Evolutionary conservation across 2,888 invertebrate species (phyloP).

Genomic region (Alcis repandata): DNA sequence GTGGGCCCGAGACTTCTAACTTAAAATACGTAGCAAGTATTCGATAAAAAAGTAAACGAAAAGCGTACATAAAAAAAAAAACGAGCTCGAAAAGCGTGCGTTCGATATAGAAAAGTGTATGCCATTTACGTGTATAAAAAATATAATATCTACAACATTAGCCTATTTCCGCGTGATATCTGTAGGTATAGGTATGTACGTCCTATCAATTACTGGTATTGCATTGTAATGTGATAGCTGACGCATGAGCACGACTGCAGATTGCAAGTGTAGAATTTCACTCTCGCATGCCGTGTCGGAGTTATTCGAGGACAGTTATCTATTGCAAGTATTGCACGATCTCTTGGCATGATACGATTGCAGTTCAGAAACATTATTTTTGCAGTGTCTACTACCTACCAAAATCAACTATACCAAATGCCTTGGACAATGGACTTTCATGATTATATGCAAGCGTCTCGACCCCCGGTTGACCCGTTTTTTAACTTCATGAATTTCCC

Average conservation of each 20-base stretch:
- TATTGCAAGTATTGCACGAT: conserved; percentile 31
- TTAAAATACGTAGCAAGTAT: no score
- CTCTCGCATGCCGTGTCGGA: conserved; percentile 37
- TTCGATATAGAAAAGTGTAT: no score
- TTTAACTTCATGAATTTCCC: no score
- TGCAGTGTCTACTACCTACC: not conserved
- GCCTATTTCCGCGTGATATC: conserved; percentile 14
- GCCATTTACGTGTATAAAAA: no score
- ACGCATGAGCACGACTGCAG: conserved; percentile 48
- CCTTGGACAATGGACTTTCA: no score
- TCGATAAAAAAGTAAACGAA: no score
- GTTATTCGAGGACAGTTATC: conserved; percentile 41
- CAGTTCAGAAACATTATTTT: not conserved
- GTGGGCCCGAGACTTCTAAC: no score
- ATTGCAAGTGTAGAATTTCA: conserved; percentile 51
- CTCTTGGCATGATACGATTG: conserved; percentile 9
- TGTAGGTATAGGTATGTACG: conserved; percentile 17
- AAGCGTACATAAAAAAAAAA: no score
- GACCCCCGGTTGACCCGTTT: no score
- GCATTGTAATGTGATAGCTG: conserved; percentile 56
- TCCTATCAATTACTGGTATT: conserved; percentile 53
- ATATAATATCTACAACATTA: not conserved
- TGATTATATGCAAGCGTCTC: no score
- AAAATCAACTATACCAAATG: not conserved
- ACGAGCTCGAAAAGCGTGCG: no score